Evolutionary conservation across 2,797 vertebrate genomes (phyloP).

Genomic region (Rhabdophis nuchalis): DNA sequence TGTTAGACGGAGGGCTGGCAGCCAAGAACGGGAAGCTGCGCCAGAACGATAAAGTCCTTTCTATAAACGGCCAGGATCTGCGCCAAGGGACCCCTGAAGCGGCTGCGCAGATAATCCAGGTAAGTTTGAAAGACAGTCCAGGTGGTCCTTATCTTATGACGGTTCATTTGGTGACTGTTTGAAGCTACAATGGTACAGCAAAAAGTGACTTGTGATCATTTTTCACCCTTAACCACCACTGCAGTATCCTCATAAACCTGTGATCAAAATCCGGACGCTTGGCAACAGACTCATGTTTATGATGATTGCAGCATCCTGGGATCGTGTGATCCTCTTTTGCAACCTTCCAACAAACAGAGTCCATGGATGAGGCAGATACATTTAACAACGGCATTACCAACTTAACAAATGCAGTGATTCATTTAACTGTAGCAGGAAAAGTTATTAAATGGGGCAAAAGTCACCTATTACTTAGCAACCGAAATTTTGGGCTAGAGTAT

Average conservation of each 20-base stretch:
- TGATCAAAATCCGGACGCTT: background rate
- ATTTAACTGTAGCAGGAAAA: background rate
- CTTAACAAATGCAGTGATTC: background rate
- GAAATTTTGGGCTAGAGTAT: background rate
- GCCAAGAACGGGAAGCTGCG: slow-evolving; percentile 86
- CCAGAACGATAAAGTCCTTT: slow-evolving; percentile 88
- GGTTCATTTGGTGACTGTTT: too few species aligned
- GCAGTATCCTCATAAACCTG: accelerated
- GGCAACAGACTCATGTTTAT: background rate
- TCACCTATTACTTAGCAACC: background rate
- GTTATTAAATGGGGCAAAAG: background rate
- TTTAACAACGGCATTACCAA: background rate
- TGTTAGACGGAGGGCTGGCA: slow-evolving; percentile 86
- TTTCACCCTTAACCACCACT: background rate
- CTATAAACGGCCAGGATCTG: slow-evolving; percentile 89
- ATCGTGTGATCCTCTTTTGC: background rate
- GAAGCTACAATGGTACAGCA: background rate
- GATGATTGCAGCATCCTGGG: background rate
- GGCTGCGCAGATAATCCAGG: slow-evolving; percentile 92
- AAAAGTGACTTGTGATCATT: background rate
- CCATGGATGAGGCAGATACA: background rate
- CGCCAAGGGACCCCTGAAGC: slow-evolving; percentile 89
- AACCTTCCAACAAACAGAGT: background rate
- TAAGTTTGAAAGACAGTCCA: slow-evolving; percentile 34
- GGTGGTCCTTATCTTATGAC: too few species aligned